phyloP scores from a whole-genome alignment of 2,888 invertebrate species.

The Galeruca laticollis region DNA sequence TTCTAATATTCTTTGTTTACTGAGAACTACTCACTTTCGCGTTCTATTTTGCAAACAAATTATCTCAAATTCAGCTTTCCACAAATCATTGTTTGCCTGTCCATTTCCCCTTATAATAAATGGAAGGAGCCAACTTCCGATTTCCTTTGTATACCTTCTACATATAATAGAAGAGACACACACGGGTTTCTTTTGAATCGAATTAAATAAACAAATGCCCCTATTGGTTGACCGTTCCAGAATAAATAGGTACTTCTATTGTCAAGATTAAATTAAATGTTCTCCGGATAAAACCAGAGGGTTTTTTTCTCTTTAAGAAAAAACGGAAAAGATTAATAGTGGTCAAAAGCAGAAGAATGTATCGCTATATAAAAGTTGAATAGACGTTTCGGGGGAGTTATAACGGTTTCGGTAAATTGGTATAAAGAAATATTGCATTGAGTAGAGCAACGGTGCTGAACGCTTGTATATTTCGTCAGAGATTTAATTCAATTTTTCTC shows the following conservation, averaged over 20 bases:
- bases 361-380: constrained; percentile 24
- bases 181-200: constrained; percentile 35
- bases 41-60: background rate
- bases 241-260: constrained; percentile 35
- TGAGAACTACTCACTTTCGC: no score
- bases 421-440: constrained; percentile 19
- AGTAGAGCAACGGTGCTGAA: background rate
- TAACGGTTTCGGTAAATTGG: constrained; percentile 21
- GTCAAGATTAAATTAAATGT: constrained; percentile 42
- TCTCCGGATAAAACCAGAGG: constrained; percentile 9
- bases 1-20: no score
- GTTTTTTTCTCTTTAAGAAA: constrained; percentile 21
- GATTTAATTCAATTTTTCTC: constrained; percentile 1
- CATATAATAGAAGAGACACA: constrained; percentile 5
- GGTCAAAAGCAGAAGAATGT: constrained; percentile 33
- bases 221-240: constrained; percentile 27
- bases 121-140: background rate
- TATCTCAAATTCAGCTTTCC: background rate
- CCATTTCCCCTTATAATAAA: constrained; percentile 7
- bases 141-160: background rate
- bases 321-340: constrained; percentile 32
- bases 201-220: constrained; percentile 48
- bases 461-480: background rate
- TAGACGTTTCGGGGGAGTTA: constrained; percentile 23
- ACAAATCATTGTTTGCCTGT: constrained; percentile 14